Evolutionary conservation across 2,888 invertebrate species (phyloP), one percentile per base, ranked within the genome.

Genomic region (Folsomia manolachei): DNA sequence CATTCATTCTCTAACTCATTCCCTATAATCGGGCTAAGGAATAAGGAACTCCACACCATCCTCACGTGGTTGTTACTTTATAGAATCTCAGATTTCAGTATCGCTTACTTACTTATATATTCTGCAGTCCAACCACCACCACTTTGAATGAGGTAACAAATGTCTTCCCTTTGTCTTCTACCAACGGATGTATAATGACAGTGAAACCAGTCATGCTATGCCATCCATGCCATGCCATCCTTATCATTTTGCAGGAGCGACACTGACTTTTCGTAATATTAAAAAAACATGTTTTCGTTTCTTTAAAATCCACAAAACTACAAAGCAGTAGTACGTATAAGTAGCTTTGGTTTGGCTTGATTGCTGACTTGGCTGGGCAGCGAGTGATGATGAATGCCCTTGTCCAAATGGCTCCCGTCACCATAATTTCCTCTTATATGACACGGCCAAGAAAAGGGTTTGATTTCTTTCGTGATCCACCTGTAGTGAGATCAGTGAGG

Each of bases 111-210:
- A 63, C 26, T 63, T 27, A 63, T 63, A 4, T n/a, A 63, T 63
- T 26, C 27, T 63, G 63, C n/a, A 27, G 14, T 27, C 18, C 4
- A 64, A 23, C 67, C 70, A 52, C 39, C 64, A 51, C 64, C 63
- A 27, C 27, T 27, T 9, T 21, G 56, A 67, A 27, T 21, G 51
- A 27, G 21, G n/a, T n/a, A n/a, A n/a, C n/a, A n/a, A n/a, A n/a
- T 4, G 24, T 26, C 11, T 26, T n/a, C 53, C 67, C 52, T 56
- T 67, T 67, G 67, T 67, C 67, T 67, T 67, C 51, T 26, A 67
- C n/a, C 56, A 67, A 67, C 67, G 56, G 67, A 56, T 53, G 67
- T 67, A 21, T 67, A 67, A 67, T 67, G 67, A 67, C 67, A 39
- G 52, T 52, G 52, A 9, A 52, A 39, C 65, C 65, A 67, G 67